phyloP scores from a whole-genome alignment of 2,113 vertebrate genomes.

The Callocephalon fimbriatum region DNA sequence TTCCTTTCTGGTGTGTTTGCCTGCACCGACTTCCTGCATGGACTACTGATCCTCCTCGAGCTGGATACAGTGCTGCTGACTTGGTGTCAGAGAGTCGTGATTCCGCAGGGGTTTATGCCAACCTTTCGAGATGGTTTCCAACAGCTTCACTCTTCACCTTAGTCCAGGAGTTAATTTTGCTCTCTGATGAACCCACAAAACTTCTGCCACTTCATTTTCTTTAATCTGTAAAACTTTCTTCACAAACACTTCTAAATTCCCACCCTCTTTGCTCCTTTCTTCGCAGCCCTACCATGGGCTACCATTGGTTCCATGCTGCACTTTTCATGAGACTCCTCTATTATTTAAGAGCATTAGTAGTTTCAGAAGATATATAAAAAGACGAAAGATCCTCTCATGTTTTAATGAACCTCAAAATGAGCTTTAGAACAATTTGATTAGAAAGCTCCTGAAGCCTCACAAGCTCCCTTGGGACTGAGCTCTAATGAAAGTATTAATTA shows the following conservation, averaged over 20 bases:
- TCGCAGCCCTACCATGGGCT: not conserved
- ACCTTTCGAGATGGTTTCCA: not conserved
- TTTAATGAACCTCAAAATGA: constrained; percentile 61
- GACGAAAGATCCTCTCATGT: constrained; percentile 54
- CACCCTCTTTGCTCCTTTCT: not conserved
- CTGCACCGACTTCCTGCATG: not conserved
- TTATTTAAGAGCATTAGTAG: constrained; percentile 39
- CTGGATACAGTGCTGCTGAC: not conserved
- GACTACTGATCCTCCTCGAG: fast-evolving
- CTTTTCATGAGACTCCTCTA: not conserved
- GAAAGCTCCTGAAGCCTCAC: constrained; percentile 50
- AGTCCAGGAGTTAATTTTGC: not conserved
- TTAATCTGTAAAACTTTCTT: not conserved
- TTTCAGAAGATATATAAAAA: constrained; percentile 44
- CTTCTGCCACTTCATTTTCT: not conserved
- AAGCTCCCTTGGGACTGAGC: not conserved
- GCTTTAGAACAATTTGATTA: constrained; percentile 63
- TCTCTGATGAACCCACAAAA: not conserved
- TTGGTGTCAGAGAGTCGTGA: not conserved
- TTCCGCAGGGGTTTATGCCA: not conserved
- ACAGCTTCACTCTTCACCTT: not conserved
- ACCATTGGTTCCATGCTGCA: not conserved
- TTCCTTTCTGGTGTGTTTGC: not conserved
- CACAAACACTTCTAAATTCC: not conserved
- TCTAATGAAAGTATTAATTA: constrained; percentile 67